These are phyloP conservation scores for Heloderma charlesbogerti DNA, from an alignment of 2,113 vertebrate species.

Conservation along the genomic window DNA sequence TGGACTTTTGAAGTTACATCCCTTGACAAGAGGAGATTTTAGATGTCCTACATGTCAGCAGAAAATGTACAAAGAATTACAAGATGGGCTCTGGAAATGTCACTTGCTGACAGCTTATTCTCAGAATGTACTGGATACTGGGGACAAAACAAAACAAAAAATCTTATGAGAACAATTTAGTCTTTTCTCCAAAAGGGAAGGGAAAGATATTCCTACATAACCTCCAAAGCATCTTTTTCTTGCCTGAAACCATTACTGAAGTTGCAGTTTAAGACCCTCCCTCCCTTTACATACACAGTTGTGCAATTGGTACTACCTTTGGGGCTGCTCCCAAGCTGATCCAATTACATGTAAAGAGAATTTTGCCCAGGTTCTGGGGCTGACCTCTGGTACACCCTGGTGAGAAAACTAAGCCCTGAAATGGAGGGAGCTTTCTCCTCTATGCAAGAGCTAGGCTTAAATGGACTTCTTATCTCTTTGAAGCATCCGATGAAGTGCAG, in stretches of 20 bases:
- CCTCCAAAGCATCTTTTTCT: background rate
- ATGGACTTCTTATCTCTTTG: background rate
- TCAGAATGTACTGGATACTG: conserved; percentile 9
- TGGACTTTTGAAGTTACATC: background rate
- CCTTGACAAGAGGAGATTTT: conserved; percentile 16
- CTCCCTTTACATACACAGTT: background rate
- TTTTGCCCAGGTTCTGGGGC: background rate
- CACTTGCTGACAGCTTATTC: conserved; percentile 32
- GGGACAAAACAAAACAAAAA: background rate
- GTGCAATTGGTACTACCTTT: background rate
- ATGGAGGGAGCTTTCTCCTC: background rate
- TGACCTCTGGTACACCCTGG: background rate
- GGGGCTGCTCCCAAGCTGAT: background rate
- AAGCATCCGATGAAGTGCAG: background rate
- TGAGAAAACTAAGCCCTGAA: background rate
- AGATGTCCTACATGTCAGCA: conserved; percentile 22
- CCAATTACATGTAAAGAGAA: background rate
- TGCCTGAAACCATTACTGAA: background rate
- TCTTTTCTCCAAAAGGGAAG: background rate
- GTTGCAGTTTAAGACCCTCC: background rate
- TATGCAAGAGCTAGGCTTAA: background rate
- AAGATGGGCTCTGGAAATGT: conserved; percentile 19
- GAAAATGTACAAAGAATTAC: conserved; percentile 26
- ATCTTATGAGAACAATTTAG: conserved; percentile 8
- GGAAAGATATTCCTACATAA: background rate